Percentiles rank a stretch among this genome's conserved stretches.
Conservation (phyloP, 2,797 vertebrate genomes). For the Ctenopoma multispine region DNA sequence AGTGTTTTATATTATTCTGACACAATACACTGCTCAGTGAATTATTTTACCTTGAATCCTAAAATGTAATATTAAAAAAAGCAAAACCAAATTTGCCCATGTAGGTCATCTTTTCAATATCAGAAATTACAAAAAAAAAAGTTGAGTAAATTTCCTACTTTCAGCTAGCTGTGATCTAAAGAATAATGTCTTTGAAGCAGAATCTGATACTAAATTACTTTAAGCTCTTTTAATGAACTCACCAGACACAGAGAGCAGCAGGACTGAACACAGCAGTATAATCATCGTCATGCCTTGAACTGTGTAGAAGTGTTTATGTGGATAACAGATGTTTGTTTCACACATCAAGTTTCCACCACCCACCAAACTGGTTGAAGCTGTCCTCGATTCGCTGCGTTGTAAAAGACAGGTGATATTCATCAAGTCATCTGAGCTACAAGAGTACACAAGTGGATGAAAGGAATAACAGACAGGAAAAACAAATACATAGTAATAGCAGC, state of each 20-base stretch:
- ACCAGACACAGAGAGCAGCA: slow-evolving; percentile 59
- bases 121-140: no score
- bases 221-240: slow-evolving; percentile 14
- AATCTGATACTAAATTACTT: not conserved
- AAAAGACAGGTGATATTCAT: not conserved
- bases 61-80: no score
- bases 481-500: not conserved
- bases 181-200: not conserved
- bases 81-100: no score
- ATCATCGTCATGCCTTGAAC: slow-evolving; percentile 48
- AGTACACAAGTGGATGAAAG: not conserved
- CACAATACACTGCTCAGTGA: no score
- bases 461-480: not conserved
- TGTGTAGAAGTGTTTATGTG: not conserved
- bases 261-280: slow-evolving; percentile 23
- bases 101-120: no score
- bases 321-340: slow-evolving; percentile 48
- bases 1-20: no score
- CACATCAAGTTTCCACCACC: slow-evolving; percentile 1
- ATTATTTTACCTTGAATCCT: no score
- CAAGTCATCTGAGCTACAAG: not conserved
- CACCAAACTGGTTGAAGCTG: not conserved
- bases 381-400: slow-evolving; percentile 22
- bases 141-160: not conserved
- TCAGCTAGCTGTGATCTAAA: not conserved